These are phyloP conservation scores for Nesidiocoris tenuis DNA, from an alignment of 2,888 invertebrate species.

Conservation along the genomic window DNA sequence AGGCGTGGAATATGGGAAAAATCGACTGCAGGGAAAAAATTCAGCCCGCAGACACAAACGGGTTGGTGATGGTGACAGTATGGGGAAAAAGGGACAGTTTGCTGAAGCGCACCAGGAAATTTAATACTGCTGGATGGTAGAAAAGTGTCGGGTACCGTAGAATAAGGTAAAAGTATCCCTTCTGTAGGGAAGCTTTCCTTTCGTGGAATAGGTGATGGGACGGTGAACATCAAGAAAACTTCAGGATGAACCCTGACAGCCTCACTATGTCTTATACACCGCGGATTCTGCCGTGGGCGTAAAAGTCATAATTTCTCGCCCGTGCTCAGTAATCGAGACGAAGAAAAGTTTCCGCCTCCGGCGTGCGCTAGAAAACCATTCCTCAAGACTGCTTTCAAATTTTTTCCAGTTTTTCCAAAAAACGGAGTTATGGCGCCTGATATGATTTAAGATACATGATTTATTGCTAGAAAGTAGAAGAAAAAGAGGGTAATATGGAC, in stretches of 20 bases:
- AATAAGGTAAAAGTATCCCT: background rate
- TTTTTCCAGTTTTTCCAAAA: too few species aligned
- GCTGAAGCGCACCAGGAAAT: constrained; percentile 30
- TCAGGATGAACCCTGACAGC: constrained; percentile 22
- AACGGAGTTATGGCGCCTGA: too few species aligned
- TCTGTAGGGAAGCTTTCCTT: background rate
- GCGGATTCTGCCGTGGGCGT: too few species aligned
- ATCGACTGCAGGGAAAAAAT: constrained; percentile 2
- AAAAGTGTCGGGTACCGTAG: background rate
- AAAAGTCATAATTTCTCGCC: too few species aligned
- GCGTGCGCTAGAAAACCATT: too few species aligned
- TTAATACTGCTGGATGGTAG: constrained; percentile 14
- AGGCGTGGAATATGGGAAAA: background rate
- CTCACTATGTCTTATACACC: too few species aligned
- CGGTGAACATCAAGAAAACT: constrained; percentile 30
- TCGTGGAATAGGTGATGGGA: constrained; percentile 6
- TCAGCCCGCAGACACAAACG: background rate
- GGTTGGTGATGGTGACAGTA: background rate
- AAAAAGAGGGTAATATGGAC: too few species aligned
- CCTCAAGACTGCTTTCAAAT: too few species aligned
- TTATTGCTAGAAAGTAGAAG: too few species aligned
- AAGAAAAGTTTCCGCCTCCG: too few species aligned
- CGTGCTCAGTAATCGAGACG: too few species aligned
- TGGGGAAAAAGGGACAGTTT: constrained; percentile 22
- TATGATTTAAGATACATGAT: too few species aligned